phyloP scores from a whole-genome alignment of 2,888 invertebrate species.

The Homarus gammarus region DNA sequence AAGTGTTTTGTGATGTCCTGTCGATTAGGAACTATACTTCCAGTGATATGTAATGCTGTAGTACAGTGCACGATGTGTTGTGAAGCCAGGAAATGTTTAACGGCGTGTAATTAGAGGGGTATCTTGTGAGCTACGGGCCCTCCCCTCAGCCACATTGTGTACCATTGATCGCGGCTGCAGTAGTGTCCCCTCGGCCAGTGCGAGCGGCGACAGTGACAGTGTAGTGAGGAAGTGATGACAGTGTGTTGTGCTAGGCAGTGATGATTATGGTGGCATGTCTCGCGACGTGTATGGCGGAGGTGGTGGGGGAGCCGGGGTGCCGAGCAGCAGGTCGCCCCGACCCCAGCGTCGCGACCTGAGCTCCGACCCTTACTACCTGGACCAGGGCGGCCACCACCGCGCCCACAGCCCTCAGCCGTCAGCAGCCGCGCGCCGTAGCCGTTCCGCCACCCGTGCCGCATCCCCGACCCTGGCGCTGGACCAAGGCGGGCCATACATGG shows the following conservation, averaged over 20 bases:
- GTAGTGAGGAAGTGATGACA: slow-evolving; percentile 65
- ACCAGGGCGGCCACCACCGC: slow-evolving; percentile 78
- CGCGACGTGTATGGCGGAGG: slow-evolving; percentile 82
- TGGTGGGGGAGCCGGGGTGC: slow-evolving; percentile 82
- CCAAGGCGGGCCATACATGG: slow-evolving; percentile 74
- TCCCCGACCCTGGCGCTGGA: slow-evolving; percentile 75
- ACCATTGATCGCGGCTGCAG: slow-evolving; percentile 71
- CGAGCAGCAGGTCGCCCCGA: slow-evolving; percentile 78
- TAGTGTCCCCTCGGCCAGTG: slow-evolving; percentile 73
- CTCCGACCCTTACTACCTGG: slow-evolving; percentile 92
- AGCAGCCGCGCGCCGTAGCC: slow-evolving; percentile 79
- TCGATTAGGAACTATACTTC: background rate
- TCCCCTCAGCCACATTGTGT: slow-evolving; percentile 68
- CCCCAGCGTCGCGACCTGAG: slow-evolving; percentile 83
- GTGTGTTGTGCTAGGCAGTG: slow-evolving; percentile 64
- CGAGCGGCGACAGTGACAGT: slow-evolving; percentile 67
- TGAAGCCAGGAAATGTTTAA: background rate
- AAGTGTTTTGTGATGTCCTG: background rate
- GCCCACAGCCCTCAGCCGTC: slow-evolving; percentile 78
- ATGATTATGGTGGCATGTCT: slow-evolving; percentile 80
- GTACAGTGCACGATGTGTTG: slow-evolving; percentile 3
- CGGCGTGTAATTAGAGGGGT: slow-evolving; percentile 17
- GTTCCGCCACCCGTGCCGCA: slow-evolving; percentile 77
- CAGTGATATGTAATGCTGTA: background rate
- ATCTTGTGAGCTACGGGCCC: slow-evolving; percentile 56